Evolutionary conservation across 2,888 invertebrate genomes (phyloP), one percentile per base, ranked within the genome.

Genomic region (Stenurella melanura): DNA sequence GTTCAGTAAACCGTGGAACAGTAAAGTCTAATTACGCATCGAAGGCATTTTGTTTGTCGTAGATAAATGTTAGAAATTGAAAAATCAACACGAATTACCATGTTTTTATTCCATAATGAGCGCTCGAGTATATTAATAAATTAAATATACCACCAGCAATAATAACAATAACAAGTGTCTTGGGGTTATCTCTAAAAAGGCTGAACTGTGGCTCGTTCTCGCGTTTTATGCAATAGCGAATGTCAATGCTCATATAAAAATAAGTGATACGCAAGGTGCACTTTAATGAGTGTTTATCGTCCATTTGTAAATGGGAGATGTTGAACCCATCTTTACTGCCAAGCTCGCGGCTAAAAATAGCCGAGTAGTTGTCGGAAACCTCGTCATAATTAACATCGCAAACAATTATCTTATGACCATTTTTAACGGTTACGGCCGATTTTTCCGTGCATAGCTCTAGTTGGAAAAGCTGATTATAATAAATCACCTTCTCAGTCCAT

Each of bases 191-290:
- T 61, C 6, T 2, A 60, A 34, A 34, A 61, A 1, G 7, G 12
- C 34, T 34, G 34, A 61, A 5, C 30, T 63, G 1, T 34, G 4
- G 11, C 64, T 42, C 21, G 18, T 18, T 42, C 19, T 11, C 2
- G 42, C 64, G 42, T n/a, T 64, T 63, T 64, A 64, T 42, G 64
- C 64, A 64, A 64, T 21, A 19, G n/a, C 18, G 38, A 64, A 42
- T 64, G 64, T 64, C 64, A 42, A 64, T 42, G 64, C 19, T 64
- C 64, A 64, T 64, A 64, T 64, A 38, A 64, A 42, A 64, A 63
- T n/a, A 63, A 63, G 30, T 63, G 63, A 63, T 42, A 64, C 42
- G 42, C 64, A 21, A 15, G 42, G 12, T 64, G 42, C 64, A 64
- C 18, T 42, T 42, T 50, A 21, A 34, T 34, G 61, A 26, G 30